Conservation (phyloP, 1,140 invertebrate genomes). For the Apis cerana region DNA sequence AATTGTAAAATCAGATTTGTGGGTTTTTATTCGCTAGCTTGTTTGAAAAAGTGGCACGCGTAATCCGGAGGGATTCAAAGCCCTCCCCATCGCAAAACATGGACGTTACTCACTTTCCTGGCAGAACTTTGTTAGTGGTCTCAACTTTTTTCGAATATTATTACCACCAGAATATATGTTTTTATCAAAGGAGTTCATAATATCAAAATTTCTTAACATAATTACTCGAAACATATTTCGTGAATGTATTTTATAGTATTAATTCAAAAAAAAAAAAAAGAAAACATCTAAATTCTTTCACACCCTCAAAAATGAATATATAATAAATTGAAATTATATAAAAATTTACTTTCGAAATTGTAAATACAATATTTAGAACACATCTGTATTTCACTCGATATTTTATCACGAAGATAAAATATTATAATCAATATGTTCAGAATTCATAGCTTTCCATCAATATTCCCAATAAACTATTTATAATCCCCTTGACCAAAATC, state of each 20-base stretch:
- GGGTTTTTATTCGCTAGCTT: not conserved
- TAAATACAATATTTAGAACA: not conserved
- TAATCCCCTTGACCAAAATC: not conserved
- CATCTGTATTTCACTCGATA: not conserved
- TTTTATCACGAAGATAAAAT: not conserved
- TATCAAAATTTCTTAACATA: no score
- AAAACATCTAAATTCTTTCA: no score
- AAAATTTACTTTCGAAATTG: no score
- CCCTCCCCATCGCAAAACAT: not conserved
- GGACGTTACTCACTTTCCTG: not conserved
- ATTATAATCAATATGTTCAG: no score
- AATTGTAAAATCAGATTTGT: not conserved
- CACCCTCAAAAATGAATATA: no score
- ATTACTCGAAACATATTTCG: no score
- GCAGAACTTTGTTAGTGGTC: not conserved
- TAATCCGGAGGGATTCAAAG: constrained; percentile 3
- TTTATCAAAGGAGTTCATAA: not conserved
- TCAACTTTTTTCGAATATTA: not conserved
- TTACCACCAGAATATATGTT: not conserved
- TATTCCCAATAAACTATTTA: not conserved
- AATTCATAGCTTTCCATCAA: not conserved
- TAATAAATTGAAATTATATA: no score
- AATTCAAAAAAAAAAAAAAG: no score
- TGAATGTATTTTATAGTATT: no score
- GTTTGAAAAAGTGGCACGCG: not conserved